phyloP scores from a whole-genome alignment of 2,113 vertebrate species.

The Oryzias melastigma region DNA sequence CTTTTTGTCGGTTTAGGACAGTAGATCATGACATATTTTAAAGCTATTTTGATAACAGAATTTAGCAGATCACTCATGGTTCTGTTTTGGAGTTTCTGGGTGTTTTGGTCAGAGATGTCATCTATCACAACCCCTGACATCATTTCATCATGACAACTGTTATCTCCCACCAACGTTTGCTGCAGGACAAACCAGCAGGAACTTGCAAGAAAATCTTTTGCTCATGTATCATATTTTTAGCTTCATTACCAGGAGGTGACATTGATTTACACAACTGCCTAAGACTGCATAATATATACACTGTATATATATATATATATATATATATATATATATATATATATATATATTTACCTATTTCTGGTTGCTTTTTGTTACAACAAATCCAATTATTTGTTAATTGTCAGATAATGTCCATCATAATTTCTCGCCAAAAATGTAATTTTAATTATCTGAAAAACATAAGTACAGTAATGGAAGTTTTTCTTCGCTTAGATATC shows the following conservation, averaged over 20 bases:
- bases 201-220: constrained; percentile 32
- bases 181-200: constrained; percentile 20
- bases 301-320: too few species aligned
- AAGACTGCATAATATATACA: too few species aligned
- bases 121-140: constrained; percentile 53
- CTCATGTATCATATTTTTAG: constrained; percentile 11
- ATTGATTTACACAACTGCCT: constrained; percentile 45
- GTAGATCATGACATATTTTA: too few species aligned
- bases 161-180: constrained; percentile 54
- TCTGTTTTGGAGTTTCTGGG: constrained; percentile 13
- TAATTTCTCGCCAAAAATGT: constrained; percentile 24
- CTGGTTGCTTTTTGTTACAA: constrained; percentile 9
- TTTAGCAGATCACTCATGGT: constrained; percentile 22
- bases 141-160: constrained; percentile 50
- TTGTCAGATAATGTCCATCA: constrained; percentile 1
- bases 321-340: too few species aligned
- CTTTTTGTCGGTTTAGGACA: too few species aligned
- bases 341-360: too few species aligned
- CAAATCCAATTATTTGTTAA: background rate
- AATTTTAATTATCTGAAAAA: background rate
- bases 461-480: background rate
- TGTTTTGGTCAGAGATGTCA: constrained; percentile 61
- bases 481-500: constrained; percentile 9
- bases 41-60: background rate
- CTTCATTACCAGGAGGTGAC: constrained; percentile 22